phyloP scores from a whole-genome alignment of 1,140 invertebrate genomes.

The Drosophila quadrilineata region DNA sequence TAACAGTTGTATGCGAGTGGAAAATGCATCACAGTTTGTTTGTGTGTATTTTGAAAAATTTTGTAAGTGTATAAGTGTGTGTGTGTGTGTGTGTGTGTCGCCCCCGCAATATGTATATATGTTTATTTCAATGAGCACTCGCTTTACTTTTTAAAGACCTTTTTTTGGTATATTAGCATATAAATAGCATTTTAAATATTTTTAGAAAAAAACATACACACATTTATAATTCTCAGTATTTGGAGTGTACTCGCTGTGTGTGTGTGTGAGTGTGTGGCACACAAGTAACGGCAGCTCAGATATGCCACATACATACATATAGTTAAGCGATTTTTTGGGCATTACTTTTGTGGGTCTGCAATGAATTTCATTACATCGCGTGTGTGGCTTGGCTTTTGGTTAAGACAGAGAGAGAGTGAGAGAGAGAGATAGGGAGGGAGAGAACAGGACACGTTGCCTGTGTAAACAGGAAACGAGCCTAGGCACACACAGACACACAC shows the following conservation, averaged over 20 bases:
- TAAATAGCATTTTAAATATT: slow-evolving; percentile 78
- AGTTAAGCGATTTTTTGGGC: slow-evolving; percentile 54
- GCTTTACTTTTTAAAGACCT: no score
- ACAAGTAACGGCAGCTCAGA: slow-evolving; percentile 29
- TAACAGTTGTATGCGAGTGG: slow-evolving; percentile 32
- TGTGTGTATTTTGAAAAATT: not conserved
- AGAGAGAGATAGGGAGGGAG: no score
- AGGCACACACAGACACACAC: slow-evolving; percentile 19
- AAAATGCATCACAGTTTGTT: slow-evolving; percentile 35
- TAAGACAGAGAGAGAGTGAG: no score
- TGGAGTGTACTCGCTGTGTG: slow-evolving; percentile 6
- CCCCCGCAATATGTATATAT: slow-evolving; percentile 39
- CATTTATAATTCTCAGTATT: slow-evolving; percentile 60
- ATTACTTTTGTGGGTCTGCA: slow-evolving; percentile 43
- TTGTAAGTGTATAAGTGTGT: not conserved
- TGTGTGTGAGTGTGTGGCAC: not conserved
- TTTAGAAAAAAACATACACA: slow-evolving; percentile 33
- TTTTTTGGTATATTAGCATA: slow-evolving; percentile 66
- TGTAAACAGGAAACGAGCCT: slow-evolving; percentile 75
- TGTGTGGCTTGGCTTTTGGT: slow-evolving; percentile 36
- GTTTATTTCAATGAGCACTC: slow-evolving; percentile 34
- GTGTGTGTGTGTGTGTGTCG: slow-evolving; percentile 1
- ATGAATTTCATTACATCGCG: slow-evolving; percentile 48
- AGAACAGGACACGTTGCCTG: slow-evolving; percentile 42
- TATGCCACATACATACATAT: slow-evolving; percentile 47